These are phyloP conservation scores for Spatulosminthurus flaviceps DNA, from an alignment of 2,888 invertebrate genomes.

Conservation along the genomic window DNA sequence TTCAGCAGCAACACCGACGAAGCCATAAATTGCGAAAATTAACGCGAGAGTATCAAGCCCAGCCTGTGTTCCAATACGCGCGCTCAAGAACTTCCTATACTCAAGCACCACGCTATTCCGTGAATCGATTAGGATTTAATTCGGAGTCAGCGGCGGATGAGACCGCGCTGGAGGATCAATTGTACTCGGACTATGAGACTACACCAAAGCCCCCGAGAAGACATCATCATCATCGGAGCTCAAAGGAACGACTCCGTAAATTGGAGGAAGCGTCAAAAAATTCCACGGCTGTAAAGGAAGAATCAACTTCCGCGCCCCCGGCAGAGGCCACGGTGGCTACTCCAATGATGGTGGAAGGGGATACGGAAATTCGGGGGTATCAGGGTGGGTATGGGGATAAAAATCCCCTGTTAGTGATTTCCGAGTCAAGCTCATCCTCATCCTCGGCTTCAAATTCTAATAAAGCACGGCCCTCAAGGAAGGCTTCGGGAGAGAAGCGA, in stretches of 20 bases:
- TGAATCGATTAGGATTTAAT: not conserved
- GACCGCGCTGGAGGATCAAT: slow-evolving; percentile 27
- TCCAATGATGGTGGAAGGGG: not conserved
- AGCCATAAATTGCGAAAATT: not conserved
- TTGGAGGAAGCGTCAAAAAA: not conserved
- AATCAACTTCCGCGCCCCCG: not conserved
- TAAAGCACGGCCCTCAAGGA: not conserved
- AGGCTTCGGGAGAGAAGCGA: not conserved
- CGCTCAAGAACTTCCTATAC: not conserved
- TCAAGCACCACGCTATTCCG: not conserved
- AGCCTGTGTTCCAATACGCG: slow-evolving; percentile 1
- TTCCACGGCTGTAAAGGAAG: not conserved
- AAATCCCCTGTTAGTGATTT: slow-evolving; percentile 42
- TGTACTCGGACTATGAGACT: not conserved
- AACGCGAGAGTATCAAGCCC: not conserved
- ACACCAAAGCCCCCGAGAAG: not conserved
- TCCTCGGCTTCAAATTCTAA: not conserved
- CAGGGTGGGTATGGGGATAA: slow-evolving; percentile 50
- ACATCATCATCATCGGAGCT: not conserved
- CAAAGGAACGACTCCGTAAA: not conserved
- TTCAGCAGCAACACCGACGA: not conserved
- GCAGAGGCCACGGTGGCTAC: not conserved
- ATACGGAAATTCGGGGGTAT: slow-evolving; percentile 39
- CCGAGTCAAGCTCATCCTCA: not conserved
- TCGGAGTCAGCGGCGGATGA: not conserved